Evolutionary conservation across 2,888 invertebrate genomes (phyloP), one percentile per base, ranked within the genome.

Genomic region (Lutraria lutraria): DNA sequence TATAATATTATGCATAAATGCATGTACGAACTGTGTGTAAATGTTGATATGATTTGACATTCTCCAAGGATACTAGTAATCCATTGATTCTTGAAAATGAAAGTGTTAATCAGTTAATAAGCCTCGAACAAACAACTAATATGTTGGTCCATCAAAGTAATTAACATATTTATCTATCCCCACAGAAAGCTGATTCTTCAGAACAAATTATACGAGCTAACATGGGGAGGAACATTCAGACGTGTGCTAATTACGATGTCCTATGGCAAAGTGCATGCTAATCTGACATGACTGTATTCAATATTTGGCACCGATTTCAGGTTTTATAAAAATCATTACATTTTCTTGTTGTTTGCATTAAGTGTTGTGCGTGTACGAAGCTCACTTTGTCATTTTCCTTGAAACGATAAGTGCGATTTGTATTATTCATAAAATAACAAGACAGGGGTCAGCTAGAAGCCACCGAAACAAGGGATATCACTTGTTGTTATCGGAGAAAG

Each of bases 181-280:
- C n/a, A 12, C 25, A 68, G 25, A 68, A n/a, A 68, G 63, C 63
- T n/a, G n/a, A 68, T 68, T 68, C 63, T 25, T 68, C 63, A 68
- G 12, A 6, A 13, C n/a, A 10, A 68, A 68, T 68, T 68, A n/a
- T n/a, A 68, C 25, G 10, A 68, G 25, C 25, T 6, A 68, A 25
- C 63, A 68, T 25, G n/a, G 63, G 63, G 25, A 13, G 63, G 63
- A 25, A 68, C 12, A 12, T 68, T 12, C 6, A n/a, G 25, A 68
- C 25, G 63, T 25, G 25, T 68, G 63, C 25, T 68, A n/a, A 68
- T 68, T 68, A 25, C 25, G n/a, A 68, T 25, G 13, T 25, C 8
- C n/a, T 16, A 56, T 68, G 63, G n/a, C 63, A 68, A 68, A 25
- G 25, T 10, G 63, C 63, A 68, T 0, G 63, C n/a, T 68, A 68